These are phyloP conservation scores for Whitmania pigra DNA, from an alignment of 1,140 invertebrate genomes.

Conservation along the genomic window DNA sequence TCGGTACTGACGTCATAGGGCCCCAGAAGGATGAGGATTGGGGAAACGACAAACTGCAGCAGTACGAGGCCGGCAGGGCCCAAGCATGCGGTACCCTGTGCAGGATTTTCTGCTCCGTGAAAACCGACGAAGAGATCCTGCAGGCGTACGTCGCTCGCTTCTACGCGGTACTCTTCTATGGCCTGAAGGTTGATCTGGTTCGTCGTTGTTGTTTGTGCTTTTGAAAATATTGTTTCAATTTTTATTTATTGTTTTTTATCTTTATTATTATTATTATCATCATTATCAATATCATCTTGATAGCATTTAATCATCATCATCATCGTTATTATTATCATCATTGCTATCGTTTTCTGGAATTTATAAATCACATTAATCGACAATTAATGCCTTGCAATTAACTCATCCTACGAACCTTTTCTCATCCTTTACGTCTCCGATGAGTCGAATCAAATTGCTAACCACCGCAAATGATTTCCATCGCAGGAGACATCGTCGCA, in stretches of 20 bases:
- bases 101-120: conserved; percentile 88
- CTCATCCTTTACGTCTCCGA: no score
- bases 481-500: conserved; percentile 32
- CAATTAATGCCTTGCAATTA: no score
- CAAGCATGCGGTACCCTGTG: conserved; percentile 88
- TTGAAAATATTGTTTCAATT: conserved; percentile 20
- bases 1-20: conserved; percentile 49
- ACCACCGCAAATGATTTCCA: conserved; percentile 8
- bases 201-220: conserved; percentile 16
- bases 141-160: conserved; percentile 86
- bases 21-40: conserved; percentile 24
- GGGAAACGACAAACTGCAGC: neutral
- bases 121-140: conserved; percentile 83
- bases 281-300: no score
- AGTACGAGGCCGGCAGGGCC: conserved; percentile 56
- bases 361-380: neutral
- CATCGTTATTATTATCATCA: no score
- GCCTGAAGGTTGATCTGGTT: conserved; percentile 55
- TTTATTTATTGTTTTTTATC: conserved; percentile 13
- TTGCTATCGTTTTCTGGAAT: no score
- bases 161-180: conserved; percentile 78
- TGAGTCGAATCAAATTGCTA: no score
- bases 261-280: no score
- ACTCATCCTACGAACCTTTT: no score
- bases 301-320: no score